Evolutionary conservation across 1,140 invertebrate species (phyloP).

Genomic region (Drosophila bifasciata): DNA sequence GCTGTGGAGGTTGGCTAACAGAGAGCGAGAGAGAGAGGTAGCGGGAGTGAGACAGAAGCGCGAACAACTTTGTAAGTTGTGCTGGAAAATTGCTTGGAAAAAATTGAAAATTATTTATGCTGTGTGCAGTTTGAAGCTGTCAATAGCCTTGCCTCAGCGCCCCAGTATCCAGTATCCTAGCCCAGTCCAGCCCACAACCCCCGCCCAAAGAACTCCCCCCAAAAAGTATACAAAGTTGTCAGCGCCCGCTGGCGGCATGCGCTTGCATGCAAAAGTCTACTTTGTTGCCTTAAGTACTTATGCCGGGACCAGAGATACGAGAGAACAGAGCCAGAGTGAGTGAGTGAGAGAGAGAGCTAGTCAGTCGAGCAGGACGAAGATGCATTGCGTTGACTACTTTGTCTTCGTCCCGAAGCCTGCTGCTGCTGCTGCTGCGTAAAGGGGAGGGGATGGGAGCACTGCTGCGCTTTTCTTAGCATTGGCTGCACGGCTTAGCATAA

Average conservation of each 20-base stretch:
- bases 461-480: conserved; percentile 70
- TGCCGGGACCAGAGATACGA: conserved; percentile 55
- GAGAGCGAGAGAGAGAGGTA: not conserved
- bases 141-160: conserved; percentile 55
- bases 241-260: conserved; percentile 64
- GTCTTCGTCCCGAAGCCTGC: conserved; percentile 36
- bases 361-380: conserved; percentile 40
- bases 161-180: not conserved
- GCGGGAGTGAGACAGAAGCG: conserved; percentile 24
- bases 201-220: conserved; percentile 4
- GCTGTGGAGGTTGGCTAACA: conserved; percentile 14
- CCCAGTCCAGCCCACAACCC: not conserved
- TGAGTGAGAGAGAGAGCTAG: conserved; percentile 13
- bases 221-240: conserved; percentile 71
- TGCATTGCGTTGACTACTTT: conserved; percentile 55
- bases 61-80: conserved; percentile 70
- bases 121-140: conserved; percentile 72
- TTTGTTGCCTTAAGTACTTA: conserved; percentile 82
- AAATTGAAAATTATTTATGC: conserved; percentile 82
- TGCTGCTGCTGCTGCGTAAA: not conserved
- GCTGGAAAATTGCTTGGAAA: conserved; percentile 76
- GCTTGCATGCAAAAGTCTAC: conserved; percentile 80
- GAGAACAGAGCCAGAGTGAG: not conserved
- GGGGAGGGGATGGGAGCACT: conserved; percentile 28
- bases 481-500: conserved; percentile 73